These are phyloP conservation scores for Drosophila erecta DNA, from an alignment of 1,140 invertebrate genomes.

Conservation along the genomic window DNA sequence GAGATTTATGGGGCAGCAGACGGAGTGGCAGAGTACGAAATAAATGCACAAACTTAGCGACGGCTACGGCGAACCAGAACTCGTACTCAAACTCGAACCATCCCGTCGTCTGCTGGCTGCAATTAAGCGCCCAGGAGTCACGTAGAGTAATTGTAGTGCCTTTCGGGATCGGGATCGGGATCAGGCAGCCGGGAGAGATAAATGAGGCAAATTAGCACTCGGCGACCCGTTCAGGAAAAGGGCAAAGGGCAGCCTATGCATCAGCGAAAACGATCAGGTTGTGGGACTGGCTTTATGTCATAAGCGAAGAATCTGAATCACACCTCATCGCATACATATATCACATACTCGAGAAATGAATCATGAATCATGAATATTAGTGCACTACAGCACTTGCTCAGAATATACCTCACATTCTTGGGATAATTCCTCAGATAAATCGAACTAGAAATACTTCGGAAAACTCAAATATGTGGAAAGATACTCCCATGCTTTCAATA, in stretches of 20 bases:
- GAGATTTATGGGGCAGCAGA: slow-evolving; percentile 65
- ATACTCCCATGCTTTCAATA: no score
- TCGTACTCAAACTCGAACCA: slow-evolving; percentile 6
- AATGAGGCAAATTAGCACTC: slow-evolving; percentile 69
- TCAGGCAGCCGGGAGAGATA: slow-evolving; percentile 51
- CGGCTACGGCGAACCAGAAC: not conserved
- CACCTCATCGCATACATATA: no score
- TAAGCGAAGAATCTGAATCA: slow-evolving; percentile 6
- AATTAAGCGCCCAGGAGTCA: slow-evolving; percentile 55
- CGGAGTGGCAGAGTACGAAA: not conserved
- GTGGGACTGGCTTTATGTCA: no score
- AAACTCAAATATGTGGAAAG: no score
- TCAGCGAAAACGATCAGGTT: not conserved
- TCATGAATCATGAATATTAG: no score
- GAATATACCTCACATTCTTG: no score
- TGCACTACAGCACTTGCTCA: no score
- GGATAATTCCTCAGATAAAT: no score
- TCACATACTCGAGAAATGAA: no score
- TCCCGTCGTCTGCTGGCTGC: slow-evolving; percentile 23
- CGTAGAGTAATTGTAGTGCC: slow-evolving; percentile 46
- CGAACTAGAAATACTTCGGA: no score
- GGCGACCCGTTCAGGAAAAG: slow-evolving; percentile 3
- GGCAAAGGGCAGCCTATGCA: not conserved
- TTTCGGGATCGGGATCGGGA: not conserved
- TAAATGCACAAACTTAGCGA: not conserved